Evolutionary conservation across 1,140 invertebrate species (phyloP).

Genomic region (Lepidurus couesii): DNA sequence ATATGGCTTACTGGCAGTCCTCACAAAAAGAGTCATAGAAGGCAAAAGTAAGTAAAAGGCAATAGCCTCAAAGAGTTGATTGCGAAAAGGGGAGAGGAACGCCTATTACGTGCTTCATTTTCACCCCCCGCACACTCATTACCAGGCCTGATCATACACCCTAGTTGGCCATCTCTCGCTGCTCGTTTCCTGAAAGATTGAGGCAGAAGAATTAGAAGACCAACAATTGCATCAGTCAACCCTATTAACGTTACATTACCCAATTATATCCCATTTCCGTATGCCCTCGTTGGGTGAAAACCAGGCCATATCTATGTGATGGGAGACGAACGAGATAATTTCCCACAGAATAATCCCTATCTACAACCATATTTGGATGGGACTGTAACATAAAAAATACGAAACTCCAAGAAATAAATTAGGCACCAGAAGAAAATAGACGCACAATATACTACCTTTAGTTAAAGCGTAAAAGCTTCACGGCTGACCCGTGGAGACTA

Average conservation of each 20-base stretch:
- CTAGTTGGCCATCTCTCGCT: neutral
- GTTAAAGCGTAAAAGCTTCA: neutral
- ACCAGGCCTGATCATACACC: neutral
- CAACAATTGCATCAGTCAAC: neutral
- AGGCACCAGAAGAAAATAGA: no score
- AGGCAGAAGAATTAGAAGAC: neutral
- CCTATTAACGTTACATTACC: neutral
- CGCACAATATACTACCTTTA: no score
- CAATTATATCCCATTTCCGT: neutral
- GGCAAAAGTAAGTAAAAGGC: neutral
- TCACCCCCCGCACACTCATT: conserved; percentile 1
- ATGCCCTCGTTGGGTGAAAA: neutral
- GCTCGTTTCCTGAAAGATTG: neutral
- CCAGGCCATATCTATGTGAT: no score
- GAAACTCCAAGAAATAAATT: no score
- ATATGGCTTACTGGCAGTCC: neutral
- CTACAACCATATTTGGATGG: no score
- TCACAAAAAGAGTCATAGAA: neutral
- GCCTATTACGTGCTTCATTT: conserved; percentile 17
- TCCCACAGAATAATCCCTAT: no score
- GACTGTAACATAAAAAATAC: no score
- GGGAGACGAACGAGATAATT: no score
- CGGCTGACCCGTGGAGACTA: neutral
- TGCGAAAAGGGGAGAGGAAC: conserved; percentile 1
- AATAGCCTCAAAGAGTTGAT: neutral